Evolutionary conservation across 2,888 invertebrate species (phyloP).

Genomic region (Lepidocyrtinus sp.): DNA sequence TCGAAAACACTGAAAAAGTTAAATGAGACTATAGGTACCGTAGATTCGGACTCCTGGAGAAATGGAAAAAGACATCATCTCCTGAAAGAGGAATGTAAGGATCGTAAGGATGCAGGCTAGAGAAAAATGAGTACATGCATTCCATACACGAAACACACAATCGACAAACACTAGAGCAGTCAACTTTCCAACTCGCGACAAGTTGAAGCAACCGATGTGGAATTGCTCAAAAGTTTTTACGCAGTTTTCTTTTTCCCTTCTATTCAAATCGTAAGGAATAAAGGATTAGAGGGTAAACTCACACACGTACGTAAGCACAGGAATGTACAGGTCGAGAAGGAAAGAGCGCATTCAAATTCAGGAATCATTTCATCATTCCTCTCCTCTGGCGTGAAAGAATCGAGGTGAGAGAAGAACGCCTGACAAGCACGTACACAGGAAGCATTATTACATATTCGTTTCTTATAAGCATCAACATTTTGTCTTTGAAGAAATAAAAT

Average conservation of each 20-base stretch:
- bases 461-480: conserved; percentile 16
- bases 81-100: conserved; percentile 48
- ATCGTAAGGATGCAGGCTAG: conserved; percentile 9
- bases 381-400: neutral
- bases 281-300: conserved; percentile 36
- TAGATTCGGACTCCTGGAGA: neutral
- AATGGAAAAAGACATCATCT: conserved; percentile 51
- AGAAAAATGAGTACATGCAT: conserved; percentile 37
- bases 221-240: conserved; percentile 38
- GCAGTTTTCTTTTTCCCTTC: conserved; percentile 7
- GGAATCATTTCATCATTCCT: conserved; percentile 17
- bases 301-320: neutral
- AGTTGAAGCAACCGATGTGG: conserved; percentile 21
- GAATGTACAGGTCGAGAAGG: conserved; percentile 1
- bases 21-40: neutral
- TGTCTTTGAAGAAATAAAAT: neutral
- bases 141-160: conserved; percentile 45
- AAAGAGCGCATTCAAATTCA: conserved; percentile 4
- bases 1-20: neutral
- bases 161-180: conserved; percentile 58
- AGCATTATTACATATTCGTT: conserved; percentile 12
- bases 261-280: conserved; percentile 39
- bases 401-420: conserved; percentile 16
- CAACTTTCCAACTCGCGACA: conserved; percentile 41
- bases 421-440: conserved; percentile 20